Base-by-base conservation (phyloP, 2,113 vertebrate species). In the Tachycineta bicolor region DNA sequence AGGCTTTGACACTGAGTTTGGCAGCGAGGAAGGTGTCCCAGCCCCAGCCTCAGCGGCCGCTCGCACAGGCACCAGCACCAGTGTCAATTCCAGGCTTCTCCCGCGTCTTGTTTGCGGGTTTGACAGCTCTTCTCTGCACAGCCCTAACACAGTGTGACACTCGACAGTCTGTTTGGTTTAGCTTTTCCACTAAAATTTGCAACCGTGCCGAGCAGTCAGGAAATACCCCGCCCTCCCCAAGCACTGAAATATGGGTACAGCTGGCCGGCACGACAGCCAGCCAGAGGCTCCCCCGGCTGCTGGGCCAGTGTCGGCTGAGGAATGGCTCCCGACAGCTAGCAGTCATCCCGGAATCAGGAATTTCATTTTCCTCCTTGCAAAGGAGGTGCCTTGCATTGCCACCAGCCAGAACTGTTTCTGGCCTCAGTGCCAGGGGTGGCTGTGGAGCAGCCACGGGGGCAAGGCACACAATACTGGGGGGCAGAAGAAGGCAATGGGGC, bases 221-320 rank as follows among this genome's bases (percentile, higher is more conserved):
- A 78, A 78, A 67, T 9, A 76, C 47, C 80, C 60, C 11, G 12
- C 55, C 84, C 82, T 85, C 59, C 60, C 77, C 55, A 11, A 14
- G 58, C 2, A 0, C 81, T 92, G 90, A 79, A 81, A 83, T 39
- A 39, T 2, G 73, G 79, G 19, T 11, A 6, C 6, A 24, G 49
- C 41, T 41, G 86, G 41, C 19, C 0, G 0, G 76, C 8, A 1
- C 0, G 5, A 33, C 50, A 41, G 71, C 15, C 76, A 20, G 77
- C 5, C 23, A 3, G 39, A 28, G 26, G 65, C 82, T 91, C 26
- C 76, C 71, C 60, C 1, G 37, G 20, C 76, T 24, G 63, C 63
- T 4, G 4, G 78, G 29, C 64, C 12, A 1, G 2, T 0, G 7
- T 2, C 0, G 0, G 69, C 46, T 2, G 4, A 21, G 56, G n/a